Evolutionary conservation across 2,797 vertebrate species (phyloP), one percentile per base, ranked within the genome.

Genomic region (Enteromius viviparus): DNA sequence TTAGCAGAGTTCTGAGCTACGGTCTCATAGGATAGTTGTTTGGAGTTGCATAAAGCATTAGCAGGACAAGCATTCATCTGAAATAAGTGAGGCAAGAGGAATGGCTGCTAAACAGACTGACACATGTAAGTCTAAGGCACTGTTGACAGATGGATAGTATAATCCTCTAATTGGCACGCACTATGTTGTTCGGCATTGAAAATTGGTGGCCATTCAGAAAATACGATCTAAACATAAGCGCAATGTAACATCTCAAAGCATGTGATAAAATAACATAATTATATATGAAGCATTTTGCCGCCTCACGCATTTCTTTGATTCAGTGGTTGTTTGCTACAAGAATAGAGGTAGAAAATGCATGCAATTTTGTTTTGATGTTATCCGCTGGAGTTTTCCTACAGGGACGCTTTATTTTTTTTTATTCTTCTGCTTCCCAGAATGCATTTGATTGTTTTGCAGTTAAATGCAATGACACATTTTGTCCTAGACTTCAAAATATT

Each of bases 151-250:
- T 84, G 71, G 80, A 74, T 49, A 10, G 58, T 21, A 26, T 64
- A 78, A 84, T 58, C 32, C 42, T 72, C 45, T 47, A 82, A 88
- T 86, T 86, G 68, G 37, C 72, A 83, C 65, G 19, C 62, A 60
- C 32, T 65, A 21, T 15, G 9, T 82, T 83, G 78, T 78, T 76
- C 71, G 14, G 77, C 62, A 62, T 26, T 81, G 58, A 42, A 85
- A 85, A 81, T 45, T 60, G 62, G 58, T 64, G 32, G 7, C 53
- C 62, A 60, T 76, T 84, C 78, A 64, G 75, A 82, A 85, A 51
- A 78, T 60, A 12, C 10, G n/a, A 82, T 76, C 37, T 76, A 40
- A 75, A 76, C 70, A 82, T 82, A 76, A 62, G 37, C 10, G 9
- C 19, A 53, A 76, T 82, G 65, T 75, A 84, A 76, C 82, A 51